A percentile compares a stretch with the other conserved stretches of the same genome.
Evolutionary conservation across 2,797 vertebrate genomes (phyloP).

Genomic region (Adrianichthys oophorus): DNA sequence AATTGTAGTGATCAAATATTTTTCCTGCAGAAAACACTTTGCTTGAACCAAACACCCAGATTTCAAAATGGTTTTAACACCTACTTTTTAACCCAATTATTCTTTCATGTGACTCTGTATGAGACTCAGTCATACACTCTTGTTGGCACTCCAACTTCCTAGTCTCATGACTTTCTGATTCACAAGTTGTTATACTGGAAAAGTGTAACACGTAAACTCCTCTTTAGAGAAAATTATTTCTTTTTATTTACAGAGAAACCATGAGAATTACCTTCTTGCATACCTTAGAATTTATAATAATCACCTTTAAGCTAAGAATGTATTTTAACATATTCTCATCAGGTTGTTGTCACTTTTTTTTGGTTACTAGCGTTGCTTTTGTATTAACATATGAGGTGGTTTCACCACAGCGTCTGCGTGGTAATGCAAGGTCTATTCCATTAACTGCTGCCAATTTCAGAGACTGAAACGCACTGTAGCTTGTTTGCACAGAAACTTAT

Average conservation of each 20-base stretch:
- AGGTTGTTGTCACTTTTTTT: not conserved
- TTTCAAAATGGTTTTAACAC: constrained; percentile 8
- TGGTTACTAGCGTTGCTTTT: not conserved
- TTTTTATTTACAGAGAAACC: not conserved
- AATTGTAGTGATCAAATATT: not conserved
- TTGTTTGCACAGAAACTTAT: constrained; percentile 20
- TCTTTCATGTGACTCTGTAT: constrained; percentile 38
- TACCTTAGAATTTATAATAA: not conserved
- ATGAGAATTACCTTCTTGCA: not conserved
- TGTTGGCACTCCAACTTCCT: constrained; percentile 15
- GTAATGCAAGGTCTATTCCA: too few species aligned
- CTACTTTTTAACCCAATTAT: constrained; percentile 4
- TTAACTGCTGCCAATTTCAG: too few species aligned
- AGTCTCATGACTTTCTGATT: constrained; percentile 45
- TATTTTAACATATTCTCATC: too few species aligned
- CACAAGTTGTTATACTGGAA: constrained; percentile 33
- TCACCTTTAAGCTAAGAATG: too few species aligned
- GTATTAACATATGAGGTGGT: not conserved
- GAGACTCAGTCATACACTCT: constrained; percentile 21
- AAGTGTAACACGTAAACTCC: not conserved
- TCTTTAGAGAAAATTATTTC: not conserved
- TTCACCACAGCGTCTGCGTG: not conserved
- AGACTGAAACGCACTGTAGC: not conserved
- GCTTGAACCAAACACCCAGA: not conserved
- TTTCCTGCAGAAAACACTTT: not conserved